phyloP scores from a whole-genome alignment of 2,797 vertebrate species.

The Monodelphis domestica region DNA sequence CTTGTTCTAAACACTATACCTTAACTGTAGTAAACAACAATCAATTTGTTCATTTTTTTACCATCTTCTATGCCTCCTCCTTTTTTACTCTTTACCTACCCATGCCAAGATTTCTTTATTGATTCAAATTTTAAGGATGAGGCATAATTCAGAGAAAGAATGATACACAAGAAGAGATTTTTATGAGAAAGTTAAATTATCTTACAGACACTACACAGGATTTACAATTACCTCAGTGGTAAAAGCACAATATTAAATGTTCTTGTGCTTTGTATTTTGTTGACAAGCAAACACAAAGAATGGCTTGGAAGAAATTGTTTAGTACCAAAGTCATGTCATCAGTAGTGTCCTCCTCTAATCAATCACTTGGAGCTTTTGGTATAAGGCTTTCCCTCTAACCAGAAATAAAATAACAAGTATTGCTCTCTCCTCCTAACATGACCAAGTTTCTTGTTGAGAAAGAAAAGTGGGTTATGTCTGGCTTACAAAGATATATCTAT shows the following conservation, averaged over 20 bases:
- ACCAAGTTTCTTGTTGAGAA: background rate
- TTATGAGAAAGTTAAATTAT: background rate
- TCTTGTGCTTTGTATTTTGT: background rate
- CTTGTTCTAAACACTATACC: background rate
- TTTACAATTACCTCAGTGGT: background rate
- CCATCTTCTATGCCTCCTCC: background rate
- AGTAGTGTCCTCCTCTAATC: background rate
- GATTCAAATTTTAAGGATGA: background rate
- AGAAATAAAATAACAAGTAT: background rate
- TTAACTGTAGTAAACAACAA: background rate
- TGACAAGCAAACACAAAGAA: background rate
- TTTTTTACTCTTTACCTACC: background rate
- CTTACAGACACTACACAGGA: background rate
- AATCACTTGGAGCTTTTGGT: background rate
- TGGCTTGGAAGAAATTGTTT: background rate
- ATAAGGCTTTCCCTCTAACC: background rate
- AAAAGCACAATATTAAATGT: background rate
- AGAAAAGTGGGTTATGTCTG: background rate
- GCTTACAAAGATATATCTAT: background rate
- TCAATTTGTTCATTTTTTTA: background rate
- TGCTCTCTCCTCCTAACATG: background rate
- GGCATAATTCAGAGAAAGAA: background rate
- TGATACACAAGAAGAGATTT: background rate
- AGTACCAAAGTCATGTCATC: background rate
- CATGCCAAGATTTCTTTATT: background rate